Conservation (phyloP, 2,888 invertebrate genomes). For the Dermolepida albohirtum region DNA sequence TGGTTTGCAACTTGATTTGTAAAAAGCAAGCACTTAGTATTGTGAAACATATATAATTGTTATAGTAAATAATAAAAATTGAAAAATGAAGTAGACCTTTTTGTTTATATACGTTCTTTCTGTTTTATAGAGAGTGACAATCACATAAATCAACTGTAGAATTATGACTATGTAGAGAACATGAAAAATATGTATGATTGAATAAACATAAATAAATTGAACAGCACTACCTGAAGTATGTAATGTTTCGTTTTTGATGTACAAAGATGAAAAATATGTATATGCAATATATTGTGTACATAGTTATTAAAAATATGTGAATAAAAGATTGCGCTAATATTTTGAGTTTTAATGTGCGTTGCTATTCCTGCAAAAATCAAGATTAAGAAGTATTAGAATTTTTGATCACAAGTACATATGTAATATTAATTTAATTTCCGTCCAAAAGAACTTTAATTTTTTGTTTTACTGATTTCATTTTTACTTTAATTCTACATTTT, state of each 20-base stretch:
- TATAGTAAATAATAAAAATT: slow-evolving; percentile 4
- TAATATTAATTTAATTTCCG: too few relatives aligned
- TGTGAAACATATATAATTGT: background rate
- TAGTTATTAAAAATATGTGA: slow-evolving; percentile 39
- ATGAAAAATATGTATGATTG: slow-evolving; percentile 4
- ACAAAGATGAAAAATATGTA: slow-evolving; percentile 44
- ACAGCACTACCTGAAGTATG: slow-evolving; percentile 44
- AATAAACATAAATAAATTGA: slow-evolving; percentile 3
- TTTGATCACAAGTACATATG: too few relatives aligned
- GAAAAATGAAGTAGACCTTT: slow-evolving; percentile 5
- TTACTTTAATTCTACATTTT: too few relatives aligned
- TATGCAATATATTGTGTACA: slow-evolving; percentile 45
- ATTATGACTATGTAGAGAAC: slow-evolving; percentile 4
- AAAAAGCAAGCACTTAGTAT: slow-evolving; percentile 22
- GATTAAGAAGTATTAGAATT: too few relatives aligned
- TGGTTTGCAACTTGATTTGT: background rate
- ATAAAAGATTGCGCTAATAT: slow-evolving; percentile 43
- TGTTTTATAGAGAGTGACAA: slow-evolving; percentile 48
- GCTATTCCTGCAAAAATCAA: too few relatives aligned
- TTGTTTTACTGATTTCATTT: too few relatives aligned
- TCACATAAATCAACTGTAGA: slow-evolving; percentile 43
- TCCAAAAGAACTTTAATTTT: too few relatives aligned
- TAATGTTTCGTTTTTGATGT: slow-evolving; percentile 43
- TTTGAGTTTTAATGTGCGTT: background rate
- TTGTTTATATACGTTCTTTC: slow-evolving; percentile 27